Evolutionary conservation across 1,140 invertebrate genomes (phyloP).

Genomic region (Xylocopa sonorina): DNA sequence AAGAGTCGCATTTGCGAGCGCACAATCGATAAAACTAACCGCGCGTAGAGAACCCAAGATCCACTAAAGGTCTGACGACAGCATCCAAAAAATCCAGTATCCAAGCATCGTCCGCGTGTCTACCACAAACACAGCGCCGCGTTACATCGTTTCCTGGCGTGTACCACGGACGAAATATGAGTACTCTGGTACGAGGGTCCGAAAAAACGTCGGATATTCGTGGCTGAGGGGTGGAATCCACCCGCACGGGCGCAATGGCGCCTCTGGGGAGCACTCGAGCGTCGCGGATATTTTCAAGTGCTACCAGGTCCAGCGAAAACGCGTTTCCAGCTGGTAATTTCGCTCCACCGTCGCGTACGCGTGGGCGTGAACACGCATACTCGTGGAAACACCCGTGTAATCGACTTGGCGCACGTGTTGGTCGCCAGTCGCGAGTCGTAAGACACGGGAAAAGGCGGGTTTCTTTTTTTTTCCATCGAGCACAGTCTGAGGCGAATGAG

Average conservation of each 20-base stretch:
- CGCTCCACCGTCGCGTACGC: neutral
- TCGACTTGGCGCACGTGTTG: neutral
- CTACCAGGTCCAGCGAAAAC: neutral
- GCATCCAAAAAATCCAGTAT: too few species aligned
- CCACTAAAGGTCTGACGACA: too few species aligned
- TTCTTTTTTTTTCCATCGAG: conserved; percentile 10
- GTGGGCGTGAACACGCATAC: neutral
- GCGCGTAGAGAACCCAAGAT: too few species aligned
- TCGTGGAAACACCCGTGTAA: too few species aligned
- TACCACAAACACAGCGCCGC: too few species aligned
- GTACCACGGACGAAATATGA: neutral
- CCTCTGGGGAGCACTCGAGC: neutral
- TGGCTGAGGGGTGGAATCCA: neutral
- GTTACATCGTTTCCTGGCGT: too few species aligned
- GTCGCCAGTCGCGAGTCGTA: neutral
- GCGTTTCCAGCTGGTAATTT: conserved; percentile 11
- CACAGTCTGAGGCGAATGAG: conserved; percentile 25
- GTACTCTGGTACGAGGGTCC: neutral
- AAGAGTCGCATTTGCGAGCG: too few species aligned
- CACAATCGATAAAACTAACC: too few species aligned
- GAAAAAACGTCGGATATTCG: conserved; percentile 13
- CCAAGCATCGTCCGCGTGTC: too few species aligned
- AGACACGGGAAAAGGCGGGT: neutral
- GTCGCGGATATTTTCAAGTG: conserved; percentile 8
- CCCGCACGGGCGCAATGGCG: conserved; percentile 10